Percentiles rank a stretch among this genome's conserved stretches.
These are phyloP conservation scores for Phenganax stokvisi DNA, from an alignment of 92 coral and sea anemone genomes.

Conservation along the genomic window DNA sequence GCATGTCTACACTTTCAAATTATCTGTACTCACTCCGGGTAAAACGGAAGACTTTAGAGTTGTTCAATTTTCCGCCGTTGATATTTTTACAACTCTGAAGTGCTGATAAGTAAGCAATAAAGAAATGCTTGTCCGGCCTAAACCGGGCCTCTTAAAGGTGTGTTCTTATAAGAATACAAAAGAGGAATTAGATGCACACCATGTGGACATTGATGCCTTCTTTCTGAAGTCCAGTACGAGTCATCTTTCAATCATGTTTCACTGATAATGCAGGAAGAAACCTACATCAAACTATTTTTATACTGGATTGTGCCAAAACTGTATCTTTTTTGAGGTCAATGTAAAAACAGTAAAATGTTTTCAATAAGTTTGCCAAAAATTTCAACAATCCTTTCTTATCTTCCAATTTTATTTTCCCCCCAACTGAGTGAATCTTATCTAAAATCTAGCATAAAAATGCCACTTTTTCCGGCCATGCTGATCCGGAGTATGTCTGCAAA, in stretches of 20 bases:
- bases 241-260: too few relatives aligned
- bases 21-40: constrained; percentile 23
- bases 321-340: not conserved
- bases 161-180: not conserved
- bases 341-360: not conserved
- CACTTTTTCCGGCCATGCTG: constrained; percentile 24
- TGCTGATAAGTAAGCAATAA: not conserved
- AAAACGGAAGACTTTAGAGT: constrained; percentile 23
- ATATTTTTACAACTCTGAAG: not conserved
- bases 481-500: constrained; percentile 22
- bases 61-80: not conserved
- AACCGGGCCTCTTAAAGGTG: not conserved
- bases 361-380: constrained; percentile 24
- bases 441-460: constrained; percentile 17
- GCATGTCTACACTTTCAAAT: constrained; percentile 24
- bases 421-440: constrained; percentile 31
- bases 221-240: too few relatives aligned
- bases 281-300: too few relatives aligned
- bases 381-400: constrained; percentile 10
- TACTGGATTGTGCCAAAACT: not conserved
- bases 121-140: not conserved
- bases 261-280: too few relatives aligned
- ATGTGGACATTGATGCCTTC: too few relatives aligned
- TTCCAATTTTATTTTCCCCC: constrained; percentile 16
- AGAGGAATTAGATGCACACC: too few relatives aligned